A percentile compares a stretch with the other conserved stretches of the same genome.
These are phyloP conservation scores for Zaprionus bogoriensis DNA, from an alignment of 2,888 invertebrate genomes.

Conservation along the genomic window DNA sequence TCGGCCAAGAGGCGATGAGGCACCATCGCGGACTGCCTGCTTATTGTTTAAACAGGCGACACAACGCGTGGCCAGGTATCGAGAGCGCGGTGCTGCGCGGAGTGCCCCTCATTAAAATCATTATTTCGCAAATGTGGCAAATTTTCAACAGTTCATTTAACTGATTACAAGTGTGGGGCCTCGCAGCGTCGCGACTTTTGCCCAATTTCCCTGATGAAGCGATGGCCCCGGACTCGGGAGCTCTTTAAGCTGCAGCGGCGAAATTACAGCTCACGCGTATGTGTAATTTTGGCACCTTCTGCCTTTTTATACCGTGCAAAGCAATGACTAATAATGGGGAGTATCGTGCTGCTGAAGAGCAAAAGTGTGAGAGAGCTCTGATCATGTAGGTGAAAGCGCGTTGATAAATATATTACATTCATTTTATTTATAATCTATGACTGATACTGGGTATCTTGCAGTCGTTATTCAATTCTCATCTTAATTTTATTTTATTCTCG, in stretches of 20 bases:
- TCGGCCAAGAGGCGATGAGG: background rate
- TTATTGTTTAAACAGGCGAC: constrained; percentile 70
- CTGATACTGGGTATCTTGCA: background rate
- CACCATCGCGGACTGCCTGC: constrained; percentile 5
- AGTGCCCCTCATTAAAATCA: constrained; percentile 50
- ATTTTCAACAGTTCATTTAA: constrained; percentile 79
- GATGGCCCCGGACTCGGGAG: constrained; percentile 31
- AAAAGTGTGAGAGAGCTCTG: too few relatives aligned
- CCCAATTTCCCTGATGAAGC: constrained; percentile 57
- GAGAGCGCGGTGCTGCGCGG: background rate
- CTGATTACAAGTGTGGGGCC: constrained; percentile 66
- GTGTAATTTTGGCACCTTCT: constrained; percentile 69
- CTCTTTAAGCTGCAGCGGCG: constrained; percentile 49
- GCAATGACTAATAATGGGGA: too few relatives aligned
- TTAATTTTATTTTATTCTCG: background rate
- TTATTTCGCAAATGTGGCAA: constrained; percentile 67
- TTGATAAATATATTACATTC: too few relatives aligned
- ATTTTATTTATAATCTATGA: too few relatives aligned
- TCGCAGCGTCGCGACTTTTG: constrained; percentile 29
- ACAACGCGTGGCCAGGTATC: constrained; percentile 45
- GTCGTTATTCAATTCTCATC: too few relatives aligned
- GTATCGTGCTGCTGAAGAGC: too few relatives aligned
- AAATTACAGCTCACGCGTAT: constrained; percentile 48
- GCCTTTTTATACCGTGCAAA: constrained; percentile 3
- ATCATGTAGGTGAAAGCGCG: too few relatives aligned